Evolutionary conservation across 2,113 vertebrate species (phyloP).

Genomic region (Falco punctatus): DNA sequence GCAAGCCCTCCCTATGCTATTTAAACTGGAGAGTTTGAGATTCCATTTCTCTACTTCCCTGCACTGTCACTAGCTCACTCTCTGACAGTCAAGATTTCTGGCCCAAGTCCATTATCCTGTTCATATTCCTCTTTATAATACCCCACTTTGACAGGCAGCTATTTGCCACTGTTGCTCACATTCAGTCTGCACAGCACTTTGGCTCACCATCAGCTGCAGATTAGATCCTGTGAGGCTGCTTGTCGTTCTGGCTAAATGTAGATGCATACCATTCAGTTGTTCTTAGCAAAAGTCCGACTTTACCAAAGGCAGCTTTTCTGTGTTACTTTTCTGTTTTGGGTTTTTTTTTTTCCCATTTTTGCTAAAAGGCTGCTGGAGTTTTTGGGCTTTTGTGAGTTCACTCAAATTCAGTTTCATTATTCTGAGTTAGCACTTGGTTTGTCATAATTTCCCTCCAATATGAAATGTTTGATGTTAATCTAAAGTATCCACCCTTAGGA

Average conservation of each 20-base stretch:
- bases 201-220: neutral
- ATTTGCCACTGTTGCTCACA: neutral
- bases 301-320: neutral
- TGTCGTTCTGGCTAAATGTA: rapidly evolving
- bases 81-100: neutral
- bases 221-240: neutral
- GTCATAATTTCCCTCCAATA: neutral
- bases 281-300: neutral
- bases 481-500: neutral
- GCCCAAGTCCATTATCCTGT: neutral
- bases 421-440: neutral
- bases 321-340: neutral
- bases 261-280: neutral
- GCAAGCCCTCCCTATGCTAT: neutral
- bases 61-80: neutral
- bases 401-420: neutral
- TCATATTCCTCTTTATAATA: neutral
- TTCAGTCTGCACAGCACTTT: neutral
- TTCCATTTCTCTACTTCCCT: neutral
- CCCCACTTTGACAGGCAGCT: neutral
- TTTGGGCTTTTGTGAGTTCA: neutral
- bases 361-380: neutral
- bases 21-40: neutral
- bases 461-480: neutral
- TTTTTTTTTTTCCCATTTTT: neutral